Evolutionary conservation across 2,888 invertebrate genomes (phyloP).

Genomic region (Pachycephus smyrnensis): DNA sequence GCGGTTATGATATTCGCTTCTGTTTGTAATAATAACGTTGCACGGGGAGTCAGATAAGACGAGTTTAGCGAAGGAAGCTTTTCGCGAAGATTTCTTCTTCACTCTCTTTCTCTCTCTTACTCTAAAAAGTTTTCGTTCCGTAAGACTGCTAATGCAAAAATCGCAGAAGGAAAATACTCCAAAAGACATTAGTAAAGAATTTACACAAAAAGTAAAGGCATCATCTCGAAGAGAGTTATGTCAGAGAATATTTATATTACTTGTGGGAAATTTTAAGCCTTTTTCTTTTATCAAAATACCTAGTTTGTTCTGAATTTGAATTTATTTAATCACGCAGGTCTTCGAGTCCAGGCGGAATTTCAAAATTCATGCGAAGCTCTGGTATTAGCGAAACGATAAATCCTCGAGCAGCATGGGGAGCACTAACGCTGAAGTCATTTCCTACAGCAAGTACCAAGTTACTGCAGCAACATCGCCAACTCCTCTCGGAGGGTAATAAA

Average conservation of each 20-base stretch:
- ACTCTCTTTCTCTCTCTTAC: neutral
- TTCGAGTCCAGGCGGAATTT: neutral
- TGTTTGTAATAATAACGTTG: conserved; percentile 34
- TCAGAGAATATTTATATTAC: neutral
- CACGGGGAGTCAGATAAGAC: conserved; percentile 17
- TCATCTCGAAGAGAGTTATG: neutral
- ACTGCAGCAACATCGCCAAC: conserved; percentile 53
- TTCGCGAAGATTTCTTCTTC: neutral
- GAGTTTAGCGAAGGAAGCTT: conserved; percentile 10
- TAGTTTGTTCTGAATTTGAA: neutral
- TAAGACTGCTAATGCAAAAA: neutral
- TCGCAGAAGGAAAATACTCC: neutral
- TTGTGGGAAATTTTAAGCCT: neutral
- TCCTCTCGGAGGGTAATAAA: conserved; percentile 41
- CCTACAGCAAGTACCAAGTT: conserved; percentile 53
- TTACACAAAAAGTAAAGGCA: neutral
- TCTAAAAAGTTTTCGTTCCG: neutral
- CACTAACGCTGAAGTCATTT: conserved; percentile 51
- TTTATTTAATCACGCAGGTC: neutral
- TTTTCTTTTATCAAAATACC: neutral
- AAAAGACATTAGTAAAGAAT: neutral
- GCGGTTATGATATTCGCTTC: conserved; percentile 32
- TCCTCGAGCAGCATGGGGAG: conserved; percentile 32
- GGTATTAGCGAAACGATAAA: conserved; percentile 50
- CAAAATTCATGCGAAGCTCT: neutral